phyloP scores from a whole-genome alignment of 2,888 invertebrate genomes.

The Conops quadrifasciatus region DNA sequence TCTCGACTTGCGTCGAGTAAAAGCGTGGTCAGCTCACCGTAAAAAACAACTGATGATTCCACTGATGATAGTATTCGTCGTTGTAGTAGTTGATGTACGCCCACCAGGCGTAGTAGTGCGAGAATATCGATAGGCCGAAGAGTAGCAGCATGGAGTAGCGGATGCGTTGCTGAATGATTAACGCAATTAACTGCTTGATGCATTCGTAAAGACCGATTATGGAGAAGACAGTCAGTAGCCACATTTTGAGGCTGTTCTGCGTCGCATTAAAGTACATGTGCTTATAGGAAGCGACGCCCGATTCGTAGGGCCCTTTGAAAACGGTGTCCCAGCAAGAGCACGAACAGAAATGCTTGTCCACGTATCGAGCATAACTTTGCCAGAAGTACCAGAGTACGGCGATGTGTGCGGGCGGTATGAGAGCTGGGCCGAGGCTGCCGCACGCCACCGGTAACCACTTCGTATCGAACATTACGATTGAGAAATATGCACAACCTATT shows the following conservation, averaged over 20 bases:
- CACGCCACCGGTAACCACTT: slow-evolving; percentile 64
- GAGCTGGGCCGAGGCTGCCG: slow-evolving; percentile 65
- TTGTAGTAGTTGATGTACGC: slow-evolving; percentile 76
- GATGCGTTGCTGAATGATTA: slow-evolving; percentile 68
- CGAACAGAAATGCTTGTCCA: slow-evolving; percentile 73
- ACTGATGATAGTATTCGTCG: slow-evolving; percentile 75
- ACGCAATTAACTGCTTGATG: slow-evolving; percentile 68
- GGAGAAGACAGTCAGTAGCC: slow-evolving; percentile 70
- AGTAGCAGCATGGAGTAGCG: slow-evolving; percentile 72
- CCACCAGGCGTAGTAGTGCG: slow-evolving; percentile 78
- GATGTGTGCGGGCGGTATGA: slow-evolving; percentile 72
- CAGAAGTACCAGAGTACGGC: slow-evolving; percentile 72
- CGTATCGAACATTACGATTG: slow-evolving; percentile 58
- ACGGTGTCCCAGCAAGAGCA: slow-evolving; percentile 82
- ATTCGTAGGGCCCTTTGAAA: slow-evolving; percentile 77
- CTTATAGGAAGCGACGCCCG: slow-evolving; percentile 75
- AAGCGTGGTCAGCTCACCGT: slow-evolving; percentile 61
- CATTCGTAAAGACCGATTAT: slow-evolving; percentile 72
- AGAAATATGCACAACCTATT: not conserved
- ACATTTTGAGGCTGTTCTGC: slow-evolving; percentile 73
- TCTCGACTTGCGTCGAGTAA: too few relatives aligned
- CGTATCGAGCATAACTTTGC: slow-evolving; percentile 73
- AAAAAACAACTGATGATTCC: slow-evolving; percentile 75
- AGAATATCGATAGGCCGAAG: slow-evolving; percentile 72
- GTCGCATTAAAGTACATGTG: slow-evolving; percentile 78